Percentiles rank a stretch among this genome's conserved stretches.
These are phyloP conservation scores for Drosophila stalkeri DNA, from an alignment of 2,888 invertebrate genomes.

Conservation along the genomic window DNA sequence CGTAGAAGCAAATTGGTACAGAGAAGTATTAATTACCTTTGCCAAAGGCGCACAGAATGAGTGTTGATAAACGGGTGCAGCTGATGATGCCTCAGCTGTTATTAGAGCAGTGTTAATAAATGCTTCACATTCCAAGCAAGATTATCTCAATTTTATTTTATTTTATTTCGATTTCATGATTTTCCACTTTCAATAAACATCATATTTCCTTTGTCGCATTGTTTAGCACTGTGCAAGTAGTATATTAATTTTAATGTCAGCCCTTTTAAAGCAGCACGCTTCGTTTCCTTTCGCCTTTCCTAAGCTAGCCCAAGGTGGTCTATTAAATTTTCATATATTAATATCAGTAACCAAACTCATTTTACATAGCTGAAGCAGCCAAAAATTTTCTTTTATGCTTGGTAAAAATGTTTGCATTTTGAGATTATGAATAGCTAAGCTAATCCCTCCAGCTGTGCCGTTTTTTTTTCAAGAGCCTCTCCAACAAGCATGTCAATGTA, in stretches of 20 bases:
- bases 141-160: not conserved
- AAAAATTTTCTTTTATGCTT: conserved; percentile 11
- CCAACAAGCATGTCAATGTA: not conserved
- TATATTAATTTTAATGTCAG: conserved; percentile 53
- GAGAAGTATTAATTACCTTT: conserved; percentile 64
- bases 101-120: not conserved
- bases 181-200: not conserved
- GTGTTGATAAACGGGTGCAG: conserved; percentile 51
- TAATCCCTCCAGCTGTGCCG: not conserved
- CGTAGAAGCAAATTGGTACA: conserved; percentile 14
- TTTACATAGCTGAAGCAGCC: conserved; percentile 26
- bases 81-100: no score
- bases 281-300: not conserved
- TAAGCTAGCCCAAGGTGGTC: conserved; percentile 2
- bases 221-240: conserved; percentile 12
- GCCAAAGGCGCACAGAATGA: conserved; percentile 34
- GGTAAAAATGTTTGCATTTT: conserved; percentile 17
- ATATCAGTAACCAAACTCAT: conserved; percentile 42
- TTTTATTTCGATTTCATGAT: no score
- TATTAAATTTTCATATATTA: conserved; percentile 52
- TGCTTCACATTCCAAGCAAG: not conserved
- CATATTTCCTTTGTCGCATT: conserved; percentile 3
- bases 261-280: not conserved
- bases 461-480: not conserved
- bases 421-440: conserved; percentile 8